Conservation (phyloP, 2,113 vertebrate species). For the Glaucomys volans region DNA sequence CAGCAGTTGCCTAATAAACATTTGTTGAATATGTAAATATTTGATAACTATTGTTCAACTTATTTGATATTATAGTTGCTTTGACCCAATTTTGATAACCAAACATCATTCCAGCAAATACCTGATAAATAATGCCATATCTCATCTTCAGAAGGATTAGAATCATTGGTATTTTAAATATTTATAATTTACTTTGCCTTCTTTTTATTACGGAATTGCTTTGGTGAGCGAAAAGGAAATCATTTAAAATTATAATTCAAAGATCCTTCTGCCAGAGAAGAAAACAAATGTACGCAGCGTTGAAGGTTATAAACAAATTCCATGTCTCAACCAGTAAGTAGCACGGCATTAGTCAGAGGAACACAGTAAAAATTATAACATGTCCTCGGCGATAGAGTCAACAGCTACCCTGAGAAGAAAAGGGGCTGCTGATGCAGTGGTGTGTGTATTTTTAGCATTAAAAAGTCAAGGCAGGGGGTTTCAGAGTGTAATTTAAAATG, state of each 20-base stretch:
- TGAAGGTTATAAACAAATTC: slow-evolving; percentile 55
- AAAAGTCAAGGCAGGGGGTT: background rate
- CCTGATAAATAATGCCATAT: background rate
- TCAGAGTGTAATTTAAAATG: slow-evolving; percentile 14
- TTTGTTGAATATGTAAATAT: background rate
- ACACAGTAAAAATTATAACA: slow-evolving; percentile 55
- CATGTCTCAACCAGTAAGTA: background rate
- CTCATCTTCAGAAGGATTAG: background rate
- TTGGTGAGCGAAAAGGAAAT: slow-evolving; percentile 39
- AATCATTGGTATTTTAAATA: slow-evolving; percentile 34
- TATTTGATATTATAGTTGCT: background rate
- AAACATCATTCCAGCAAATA: slow-evolving; percentile 22
- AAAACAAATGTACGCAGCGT: slow-evolving; percentile 1
- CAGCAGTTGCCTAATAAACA: background rate
- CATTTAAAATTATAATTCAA: slow-evolving; percentile 69
- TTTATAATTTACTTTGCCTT: slow-evolving; percentile 47
- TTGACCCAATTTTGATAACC: background rate
- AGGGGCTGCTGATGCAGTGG: background rate
- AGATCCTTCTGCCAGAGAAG: slow-evolving; percentile 14
- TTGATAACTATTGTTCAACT: background rate
- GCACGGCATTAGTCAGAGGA: background rate
- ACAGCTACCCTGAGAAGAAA: background rate
- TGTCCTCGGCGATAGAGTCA: background rate
- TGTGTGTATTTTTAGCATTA: background rate
- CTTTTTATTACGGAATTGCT: background rate